Conservation (phyloP, 1,140 invertebrate genomes). For the Bombyx mori region ASM3026992v2 NC_085122.1:9876001-9876500, state of each 20-base stretch:
- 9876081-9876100: constrained; percentile 66
- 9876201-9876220: constrained; percentile 54
- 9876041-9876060: constrained; percentile 10
- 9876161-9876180: constrained; percentile 34
- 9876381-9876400: constrained; percentile 34
- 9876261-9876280: constrained; percentile 47
- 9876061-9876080: constrained; percentile 40
- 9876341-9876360: constrained; percentile 10
- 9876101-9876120: constrained; percentile 59
- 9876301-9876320: constrained; percentile 39
- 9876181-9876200: constrained; percentile 28
- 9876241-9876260: constrained; percentile 61
- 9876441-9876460: constrained; percentile 3
- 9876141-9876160: constrained; percentile 46
- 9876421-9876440: constrained; percentile 40
- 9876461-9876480: background rate
- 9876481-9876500: too few relatives aligned
- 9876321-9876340: constrained; percentile 25
- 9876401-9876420: constrained; percentile 51
- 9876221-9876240: constrained; percentile 58
- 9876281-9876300: constrained; percentile 35
- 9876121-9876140: constrained; percentile 48
- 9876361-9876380: constrained; percentile 36
- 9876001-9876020: constrained; percentile 4
- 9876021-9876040: constrained; percentile 2